Evolutionary conservation across 2,888 invertebrate genomes (phyloP), one percentile per base, ranked within the genome.

Genomic region (Diadromus collaris): DNA sequence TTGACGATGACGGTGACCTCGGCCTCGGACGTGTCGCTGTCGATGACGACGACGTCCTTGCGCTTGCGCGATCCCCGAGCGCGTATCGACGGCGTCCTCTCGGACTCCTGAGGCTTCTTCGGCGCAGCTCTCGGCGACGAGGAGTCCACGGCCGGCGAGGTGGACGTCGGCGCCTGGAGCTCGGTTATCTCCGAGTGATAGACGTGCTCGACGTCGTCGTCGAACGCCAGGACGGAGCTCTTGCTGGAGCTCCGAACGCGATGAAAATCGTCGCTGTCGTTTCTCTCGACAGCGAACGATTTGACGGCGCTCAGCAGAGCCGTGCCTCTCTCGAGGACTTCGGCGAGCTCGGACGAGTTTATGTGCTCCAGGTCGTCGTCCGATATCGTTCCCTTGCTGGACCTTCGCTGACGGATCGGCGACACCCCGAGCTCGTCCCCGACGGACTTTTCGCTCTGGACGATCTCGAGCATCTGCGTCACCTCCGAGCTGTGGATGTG

Each of bases 171-270:
- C 13, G 48, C 32, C n/a, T 82, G 74, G 6, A 83, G 24, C 5
- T 79, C 78, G 16, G 69, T 81, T 5, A 84, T 76, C 9, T 89
- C 88, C 1, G 88, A 87, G 41, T 86, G 85, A 46, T 85, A 81
- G 4, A 90, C 83, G 56, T 90, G 89, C 24, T 89, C 90, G 24
- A 90, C 51, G 61, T 90, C 90, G 7, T 90, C 90, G 60, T 90
- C 90, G 0, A 89, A 89, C 0, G 86, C 87, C 5, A 82, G 19
- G 0, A 83, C 61, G 9, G 60, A 46, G 60, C 60, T 58, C 13
- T 29, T 72, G 19, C 34, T 58, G 16, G 46, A 2, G 27, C n/a
- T 38, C 13, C 24, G n/a, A 24, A 29, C 24, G 19, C 67, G 56
- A 34, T 76, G 76, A 65, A 69, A 64, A 34, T 81, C 67, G 7